phyloP scores from a whole-genome alignment of 2,113 vertebrate species.

The Sula dactylatra region DNA sequence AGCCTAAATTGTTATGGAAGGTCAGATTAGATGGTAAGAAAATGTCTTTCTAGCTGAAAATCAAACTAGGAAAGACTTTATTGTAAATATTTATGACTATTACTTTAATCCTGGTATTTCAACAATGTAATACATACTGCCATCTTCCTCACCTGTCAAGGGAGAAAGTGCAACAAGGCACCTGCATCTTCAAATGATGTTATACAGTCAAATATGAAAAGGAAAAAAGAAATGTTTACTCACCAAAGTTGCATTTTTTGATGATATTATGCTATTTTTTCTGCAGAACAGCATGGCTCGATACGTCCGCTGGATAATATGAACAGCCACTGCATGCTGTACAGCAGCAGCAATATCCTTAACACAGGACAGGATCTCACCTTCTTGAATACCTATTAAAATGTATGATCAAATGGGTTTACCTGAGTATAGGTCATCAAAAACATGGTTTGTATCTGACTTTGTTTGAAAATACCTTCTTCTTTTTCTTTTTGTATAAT shows the following conservation, averaged over 20 bases:
- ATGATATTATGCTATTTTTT: conserved; percentile 73
- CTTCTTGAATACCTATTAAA: conserved; percentile 79
- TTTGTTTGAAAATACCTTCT: conserved; percentile 80
- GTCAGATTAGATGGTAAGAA: neutral
- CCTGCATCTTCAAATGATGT: neutral
- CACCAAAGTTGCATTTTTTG: conserved; percentile 80
- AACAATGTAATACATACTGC: neutral
- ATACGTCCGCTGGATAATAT: conserved; percentile 84
- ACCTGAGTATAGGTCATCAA: neutral
- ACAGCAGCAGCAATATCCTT: conserved; percentile 86
- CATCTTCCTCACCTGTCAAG: neutral
- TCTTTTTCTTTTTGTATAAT: conserved; percentile 83
- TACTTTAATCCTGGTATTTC: neutral
- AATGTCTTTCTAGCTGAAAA: neutral
- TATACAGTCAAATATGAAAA: neutral
- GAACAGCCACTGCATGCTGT: conserved; percentile 80
- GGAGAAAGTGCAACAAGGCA: neutral
- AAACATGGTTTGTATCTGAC: neutral
- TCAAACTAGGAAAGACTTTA: neutral
- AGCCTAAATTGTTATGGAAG: neutral
- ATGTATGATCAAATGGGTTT: neutral
- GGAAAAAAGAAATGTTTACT: neutral
- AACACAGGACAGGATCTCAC: conserved; percentile 82
- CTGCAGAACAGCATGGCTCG: conserved; percentile 91
- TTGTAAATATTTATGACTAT: neutral